Conservation (phyloP, 2,797 vertebrate species). For the Gymnopithys bicolor region DNA sequence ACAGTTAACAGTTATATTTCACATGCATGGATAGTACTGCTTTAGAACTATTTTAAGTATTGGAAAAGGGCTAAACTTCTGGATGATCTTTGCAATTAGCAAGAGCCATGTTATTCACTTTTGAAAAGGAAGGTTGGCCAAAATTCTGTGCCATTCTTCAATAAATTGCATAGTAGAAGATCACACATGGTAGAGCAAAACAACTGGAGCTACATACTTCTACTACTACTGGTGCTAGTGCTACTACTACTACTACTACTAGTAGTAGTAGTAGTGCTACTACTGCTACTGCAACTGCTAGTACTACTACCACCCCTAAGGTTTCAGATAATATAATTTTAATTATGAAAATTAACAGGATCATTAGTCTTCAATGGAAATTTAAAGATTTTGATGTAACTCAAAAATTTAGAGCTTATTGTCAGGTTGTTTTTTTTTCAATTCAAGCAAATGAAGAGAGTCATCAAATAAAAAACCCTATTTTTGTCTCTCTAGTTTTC, state of each 20-base stretch:
- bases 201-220: neutral
- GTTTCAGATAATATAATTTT: neutral
- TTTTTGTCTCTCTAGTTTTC: rapidly evolving
- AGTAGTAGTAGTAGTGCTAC: no score
- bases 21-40: neutral
- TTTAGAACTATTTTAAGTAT: neutral
- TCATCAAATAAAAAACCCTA: rapidly evolving
- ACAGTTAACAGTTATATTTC: neutral
- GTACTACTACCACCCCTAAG: no score
- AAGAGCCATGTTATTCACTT: neutral
- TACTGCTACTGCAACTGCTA: no score
- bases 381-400: neutral
- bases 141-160: neutral
- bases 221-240: neutral
- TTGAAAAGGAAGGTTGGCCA: neutral
- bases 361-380: neutral
- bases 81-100: neutral
- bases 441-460: neutral
- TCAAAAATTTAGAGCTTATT: neutral
- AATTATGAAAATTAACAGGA: neutral
- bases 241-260: no score
- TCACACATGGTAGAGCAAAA: neutral
- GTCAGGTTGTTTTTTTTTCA: neutral
- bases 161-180: neutral
- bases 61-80: neutral